Base-by-base conservation (phyloP, 2,113 vertebrate genomes). In the Dendropsophus ebraccatus region DNA sequence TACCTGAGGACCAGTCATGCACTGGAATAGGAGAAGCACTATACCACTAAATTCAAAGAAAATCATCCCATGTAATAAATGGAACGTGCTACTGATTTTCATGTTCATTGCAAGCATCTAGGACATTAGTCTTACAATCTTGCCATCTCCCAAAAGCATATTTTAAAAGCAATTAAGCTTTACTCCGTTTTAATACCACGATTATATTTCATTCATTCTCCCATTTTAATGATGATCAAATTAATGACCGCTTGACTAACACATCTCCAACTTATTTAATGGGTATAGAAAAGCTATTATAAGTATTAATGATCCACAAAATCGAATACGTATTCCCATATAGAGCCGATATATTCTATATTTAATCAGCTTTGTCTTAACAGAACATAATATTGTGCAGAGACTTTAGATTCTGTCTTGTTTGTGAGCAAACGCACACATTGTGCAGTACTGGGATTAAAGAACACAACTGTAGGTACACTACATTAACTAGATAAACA, bases 161-260 rank as follows among this genome's bases (percentile, higher is more conserved):
- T 86, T 81, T 86, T 86, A 81, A 60, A 81, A 81, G 62, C 47
- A 70, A 86, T 86, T 81, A 86, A 81, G 67, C 62, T 54, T 54
- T 73, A 62, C 37, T 81, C 50, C 9, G 10, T 80, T 80, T 70
- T 86, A 86, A 86, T 80, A 32, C 11, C 32, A 69, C 65, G 49
- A 70, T 86, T 80, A 80, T 86, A 86, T 80, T 78, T 80, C 76
- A 86, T 86, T 72, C 76, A 86, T 80, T 86, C 49, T 8, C 32
- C 76, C 65, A 80, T 85, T 84, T 85, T 79, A 87, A 83, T 80
- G 37, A 79, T 88, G 67, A 79, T 80, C 52, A 73, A 35, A 81
- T 69, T 87, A 81, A 84, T 84, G 75, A 58, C 62, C 25, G 62
- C 75, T 81, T 67, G 54, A 70, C 45, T 74, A 67, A 80, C 28